Evolutionary conservation across 2,888 invertebrate species (phyloP).

Genomic region (Ramazzottius varieornatus): DNA sequence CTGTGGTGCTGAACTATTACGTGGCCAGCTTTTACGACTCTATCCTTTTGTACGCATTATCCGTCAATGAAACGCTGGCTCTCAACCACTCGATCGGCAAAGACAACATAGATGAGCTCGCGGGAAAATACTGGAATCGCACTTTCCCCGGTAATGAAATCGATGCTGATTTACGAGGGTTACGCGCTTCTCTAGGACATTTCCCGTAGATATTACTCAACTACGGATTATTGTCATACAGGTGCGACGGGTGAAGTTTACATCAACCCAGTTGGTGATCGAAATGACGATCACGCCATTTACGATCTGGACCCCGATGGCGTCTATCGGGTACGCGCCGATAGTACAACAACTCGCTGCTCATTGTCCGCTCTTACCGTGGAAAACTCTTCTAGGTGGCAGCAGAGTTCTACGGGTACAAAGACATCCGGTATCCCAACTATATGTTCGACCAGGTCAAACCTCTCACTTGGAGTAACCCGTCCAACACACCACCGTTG

Average conservation of each 20-base stretch:
- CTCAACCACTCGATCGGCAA: neutral
- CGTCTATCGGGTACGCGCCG: neutral
- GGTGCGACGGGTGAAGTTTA: neutral
- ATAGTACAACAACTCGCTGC: neutral
- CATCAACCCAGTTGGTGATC: neutral
- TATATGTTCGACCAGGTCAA: neutral
- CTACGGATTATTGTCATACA: neutral
- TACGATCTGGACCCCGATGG: neutral
- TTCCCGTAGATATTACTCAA: too few relatives aligned
- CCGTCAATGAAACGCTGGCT: neutral
- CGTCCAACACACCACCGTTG: neutral
- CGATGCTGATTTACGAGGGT: too few relatives aligned
- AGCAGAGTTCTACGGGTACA: neutral
- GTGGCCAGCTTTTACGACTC: slow-evolving; percentile 1
- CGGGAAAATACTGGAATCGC: neutral
- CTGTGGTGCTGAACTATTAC: neutral
- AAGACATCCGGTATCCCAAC: neutral
- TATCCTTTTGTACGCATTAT: neutral
- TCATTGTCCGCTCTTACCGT: too few relatives aligned
- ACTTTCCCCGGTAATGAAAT: neutral
- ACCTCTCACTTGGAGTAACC: neutral
- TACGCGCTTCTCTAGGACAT: too few relatives aligned
- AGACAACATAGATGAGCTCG: neutral
- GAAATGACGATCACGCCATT: neutral
- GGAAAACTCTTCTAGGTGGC: too few relatives aligned